These are phyloP conservation scores for Epinephelus coioides DNA, from an alignment of 2,797 vertebrate species.

Conservation along the genomic window DNA sequence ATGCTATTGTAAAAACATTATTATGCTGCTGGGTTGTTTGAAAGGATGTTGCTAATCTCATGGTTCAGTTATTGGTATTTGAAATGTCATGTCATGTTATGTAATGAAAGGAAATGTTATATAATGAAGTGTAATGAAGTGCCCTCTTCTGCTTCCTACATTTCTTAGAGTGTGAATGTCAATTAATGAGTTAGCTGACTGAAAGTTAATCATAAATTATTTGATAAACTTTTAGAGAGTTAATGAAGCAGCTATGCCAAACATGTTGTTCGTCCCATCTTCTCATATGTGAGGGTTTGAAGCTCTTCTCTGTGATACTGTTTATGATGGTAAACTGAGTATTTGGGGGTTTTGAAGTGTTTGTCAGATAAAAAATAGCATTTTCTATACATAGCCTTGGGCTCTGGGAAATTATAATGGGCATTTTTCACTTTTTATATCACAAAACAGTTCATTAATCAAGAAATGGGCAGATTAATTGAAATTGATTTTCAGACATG, in stretches of 20 bases:
- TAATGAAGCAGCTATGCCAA: not conserved
- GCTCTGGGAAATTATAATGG: not conserved
- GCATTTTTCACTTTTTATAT: not conserved
- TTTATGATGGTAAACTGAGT: not conserved
- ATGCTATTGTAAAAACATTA: not conserved
- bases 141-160: not conserved
- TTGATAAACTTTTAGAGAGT: not conserved
- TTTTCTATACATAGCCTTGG: not conserved
- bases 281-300: not conserved
- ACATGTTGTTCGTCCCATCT: not conserved
- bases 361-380: not conserved
- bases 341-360: not conserved
- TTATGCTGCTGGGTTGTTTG: not conserved
- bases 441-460: not conserved
- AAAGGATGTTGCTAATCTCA: not conserved
- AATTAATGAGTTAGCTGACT: not conserved
- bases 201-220: not conserved
- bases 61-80: slow-evolving; percentile 13
- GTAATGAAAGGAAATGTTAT: slow-evolving; percentile 29
- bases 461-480: not conserved
- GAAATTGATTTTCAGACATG: no score
- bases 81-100: slow-evolving; percentile 39
- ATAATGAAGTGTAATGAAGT: slow-evolving; percentile 17
- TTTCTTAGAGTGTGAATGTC: slow-evolving; percentile 15
- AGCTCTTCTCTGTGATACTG: not conserved